Evolutionary conservation across 2,797 vertebrate species (phyloP).

Genomic region (Loris lydekkerianus): DNA sequence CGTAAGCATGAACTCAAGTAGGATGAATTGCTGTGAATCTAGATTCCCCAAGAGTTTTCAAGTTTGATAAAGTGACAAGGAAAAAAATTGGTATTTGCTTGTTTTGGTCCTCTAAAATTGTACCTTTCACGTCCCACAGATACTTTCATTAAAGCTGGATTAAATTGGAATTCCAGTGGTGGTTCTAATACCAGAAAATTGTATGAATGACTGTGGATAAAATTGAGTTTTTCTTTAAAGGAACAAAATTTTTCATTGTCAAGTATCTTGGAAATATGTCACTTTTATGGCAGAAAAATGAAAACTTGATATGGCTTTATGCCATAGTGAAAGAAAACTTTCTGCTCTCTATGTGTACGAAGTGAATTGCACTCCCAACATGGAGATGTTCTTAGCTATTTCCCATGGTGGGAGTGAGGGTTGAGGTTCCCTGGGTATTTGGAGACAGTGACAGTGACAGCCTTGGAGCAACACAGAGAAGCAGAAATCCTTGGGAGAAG

Average conservation of each 20-base stretch:
- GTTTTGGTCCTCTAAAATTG: background rate
- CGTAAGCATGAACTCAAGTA: background rate
- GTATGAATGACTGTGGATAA: background rate
- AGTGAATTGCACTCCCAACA: background rate
- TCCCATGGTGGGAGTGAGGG: rapidly evolving
- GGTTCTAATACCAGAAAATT: background rate
- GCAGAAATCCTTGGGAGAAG: background rate
- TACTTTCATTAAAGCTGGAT: background rate
- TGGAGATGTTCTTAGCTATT: background rate
- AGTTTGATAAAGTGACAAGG: background rate
- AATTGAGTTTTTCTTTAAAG: conserved; percentile 2
- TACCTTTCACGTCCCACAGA: background rate
- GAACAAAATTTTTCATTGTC: background rate
- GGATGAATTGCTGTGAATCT: background rate
- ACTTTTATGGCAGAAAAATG: background rate
- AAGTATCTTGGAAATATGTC: background rate
- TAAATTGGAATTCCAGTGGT: background rate
- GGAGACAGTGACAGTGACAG: background rate
- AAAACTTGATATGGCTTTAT: background rate
- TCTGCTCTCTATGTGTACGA: background rate
- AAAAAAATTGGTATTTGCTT: background rate
- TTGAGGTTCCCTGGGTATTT: background rate
- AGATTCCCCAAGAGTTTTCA: background rate
- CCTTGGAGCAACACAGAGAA: background rate
- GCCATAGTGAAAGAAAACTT: background rate